These are phyloP conservation scores for Gavia stellata DNA, from an alignment of 2,113 vertebrate species.

Conservation along the genomic window DNA sequence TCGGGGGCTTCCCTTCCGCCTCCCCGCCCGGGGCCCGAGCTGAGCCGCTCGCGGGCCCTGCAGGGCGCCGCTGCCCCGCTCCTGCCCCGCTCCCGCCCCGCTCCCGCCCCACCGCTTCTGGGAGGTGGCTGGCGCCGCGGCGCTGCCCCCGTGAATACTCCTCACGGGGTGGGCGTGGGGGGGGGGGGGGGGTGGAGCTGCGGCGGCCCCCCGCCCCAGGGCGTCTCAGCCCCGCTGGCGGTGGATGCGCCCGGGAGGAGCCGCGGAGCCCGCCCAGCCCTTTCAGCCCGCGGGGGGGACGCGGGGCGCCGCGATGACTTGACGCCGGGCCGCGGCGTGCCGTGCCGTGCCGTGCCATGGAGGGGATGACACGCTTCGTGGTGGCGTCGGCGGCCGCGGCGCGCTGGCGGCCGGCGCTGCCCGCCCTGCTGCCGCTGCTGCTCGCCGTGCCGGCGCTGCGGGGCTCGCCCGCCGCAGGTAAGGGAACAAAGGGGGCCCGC, in stretches of 20 bases:
- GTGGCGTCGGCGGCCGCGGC: constrained; percentile 57
- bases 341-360: constrained; percentile 42
- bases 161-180: neutral
- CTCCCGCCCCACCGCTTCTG: neutral
- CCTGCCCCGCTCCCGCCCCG: neutral
- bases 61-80: neutral
- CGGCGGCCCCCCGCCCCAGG: neutral
- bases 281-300: neutral
- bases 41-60: neutral
- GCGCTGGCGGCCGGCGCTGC: constrained; percentile 44
- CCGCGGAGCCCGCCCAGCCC: neutral
- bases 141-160: neutral
- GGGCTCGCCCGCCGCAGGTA: constrained; percentile 32
- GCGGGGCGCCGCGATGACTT: constrained; percentile 31
- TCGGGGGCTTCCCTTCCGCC: neutral
- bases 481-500: neutral
- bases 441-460: constrained; percentile 39
- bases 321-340: constrained; percentile 30
- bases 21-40: neutral
- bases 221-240: neutral
- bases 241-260: constrained; percentile 17
- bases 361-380: constrained; percentile 61
- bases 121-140: neutral
- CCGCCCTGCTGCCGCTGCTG: constrained; percentile 35
- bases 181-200: constrained; percentile 8